Evolutionary conservation across 2,888 invertebrate genomes (phyloP), one percentile per base, ranked within the genome.

Genomic region (Papilio protenor): DNA sequence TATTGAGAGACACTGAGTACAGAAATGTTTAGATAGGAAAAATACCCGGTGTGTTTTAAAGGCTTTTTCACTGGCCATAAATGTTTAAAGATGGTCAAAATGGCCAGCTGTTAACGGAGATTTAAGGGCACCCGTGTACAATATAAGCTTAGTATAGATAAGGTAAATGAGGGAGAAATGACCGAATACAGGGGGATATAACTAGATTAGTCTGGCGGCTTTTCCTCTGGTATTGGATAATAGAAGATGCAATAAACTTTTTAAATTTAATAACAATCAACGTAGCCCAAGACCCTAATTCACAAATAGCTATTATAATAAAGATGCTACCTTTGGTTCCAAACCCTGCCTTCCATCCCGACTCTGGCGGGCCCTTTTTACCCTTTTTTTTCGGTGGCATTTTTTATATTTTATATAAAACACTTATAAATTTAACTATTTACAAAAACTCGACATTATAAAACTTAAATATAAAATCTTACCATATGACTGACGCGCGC

Each of bases 281-380:
- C 2, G 16, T 49, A 49, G 49, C 3, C 49, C 16, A 55, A 55
- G 52, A 16, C n/a, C 5, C 52, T 55, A 1, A 55, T 4, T 55
- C 52, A 55, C 52, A 5, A 6, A 49, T 55, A 55, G 55, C 21
- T 11, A 61, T 47, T 21, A 73, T 49, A 57, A 66, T n/a, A 23
- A 12, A 55, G 71, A 8, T 45, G 16, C 71, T 78, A 94, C 94
- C 93, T 90, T 92, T 94, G 1, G 94, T 93, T 47, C 91, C 92
- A 80, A 94, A 90, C 52, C 94, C 94, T 27, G 94, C 94, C 90
- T 85, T 89, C 94, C 94, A 94, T 89, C 94, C 94, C 87, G 94
- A 94, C 80, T 94, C 93, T 14, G 93, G 90, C 2, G 90, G 89
- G 61, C 90, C 91, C 82, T 94, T 93, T 81, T 88, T 90, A 75